Percentiles rank a stretch among this genome's conserved stretches.
Conservation (phyloP, 2,888 invertebrate genomes). For the Drosophila neonasuta region DNA sequence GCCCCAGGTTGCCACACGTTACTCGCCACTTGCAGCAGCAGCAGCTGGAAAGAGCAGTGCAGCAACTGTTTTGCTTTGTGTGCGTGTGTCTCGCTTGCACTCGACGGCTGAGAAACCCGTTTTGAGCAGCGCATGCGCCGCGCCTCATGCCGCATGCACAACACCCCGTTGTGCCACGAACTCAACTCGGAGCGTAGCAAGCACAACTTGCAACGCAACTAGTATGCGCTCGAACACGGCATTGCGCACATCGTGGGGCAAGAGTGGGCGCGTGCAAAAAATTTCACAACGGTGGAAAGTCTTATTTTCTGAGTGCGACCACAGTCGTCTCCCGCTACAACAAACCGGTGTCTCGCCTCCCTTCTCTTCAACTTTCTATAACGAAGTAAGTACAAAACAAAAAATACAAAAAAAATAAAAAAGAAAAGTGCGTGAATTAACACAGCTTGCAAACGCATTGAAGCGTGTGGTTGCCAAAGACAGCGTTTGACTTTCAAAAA, state of each 20-base stretch:
- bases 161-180: slow-evolving; percentile 40
- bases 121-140: slow-evolving; percentile 66
- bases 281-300: slow-evolving; percentile 1
- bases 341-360: slow-evolving; percentile 14
- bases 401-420: background rate
- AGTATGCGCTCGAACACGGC: slow-evolving; percentile 82
- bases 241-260: slow-evolving; percentile 80
- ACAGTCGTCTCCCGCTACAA: slow-evolving; percentile 22
- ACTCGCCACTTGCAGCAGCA: slow-evolving; percentile 39
- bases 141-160: slow-evolving; percentile 28
- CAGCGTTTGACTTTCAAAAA: slow-evolving; percentile 49
- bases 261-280: slow-evolving; percentile 78
- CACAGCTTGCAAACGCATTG: slow-evolving; percentile 8
- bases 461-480: slow-evolving; percentile 22
- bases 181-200: slow-evolving; percentile 34
- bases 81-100: slow-evolving; percentile 47
- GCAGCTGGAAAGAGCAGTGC: slow-evolving; percentile 62
- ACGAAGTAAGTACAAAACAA: slow-evolving; percentile 34
- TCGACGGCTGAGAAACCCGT: slow-evolving; percentile 56
- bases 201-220: slow-evolving; percentile 79
- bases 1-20: slow-evolving; percentile 37
- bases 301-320: slow-evolving; percentile 10
- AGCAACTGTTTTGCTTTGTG: slow-evolving; percentile 11
- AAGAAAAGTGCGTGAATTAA: slow-evolving; percentile 23
- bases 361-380: background rate